A percentile compares a stretch with the other conserved stretches of the same genome.
Evolutionary conservation across 2,888 invertebrate genomes (phyloP).

Genomic region (Ctenicera cuprea): DNA sequence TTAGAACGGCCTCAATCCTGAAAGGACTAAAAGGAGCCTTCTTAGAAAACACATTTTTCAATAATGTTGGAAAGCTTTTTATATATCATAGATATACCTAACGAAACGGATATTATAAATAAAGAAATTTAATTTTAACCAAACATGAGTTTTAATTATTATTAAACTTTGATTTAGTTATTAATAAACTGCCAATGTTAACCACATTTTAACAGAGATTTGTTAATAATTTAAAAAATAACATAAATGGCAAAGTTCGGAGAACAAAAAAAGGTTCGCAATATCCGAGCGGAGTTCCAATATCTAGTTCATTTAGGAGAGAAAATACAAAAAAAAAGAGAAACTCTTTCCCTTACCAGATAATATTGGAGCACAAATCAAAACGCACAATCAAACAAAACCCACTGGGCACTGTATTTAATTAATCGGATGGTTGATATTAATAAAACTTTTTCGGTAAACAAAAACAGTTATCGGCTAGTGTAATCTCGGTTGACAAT

Average conservation of each 20-base stretch:
- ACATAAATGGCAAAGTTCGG: no score
- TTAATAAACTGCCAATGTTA: no score
- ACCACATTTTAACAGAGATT: no score
- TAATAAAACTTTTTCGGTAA: constrained; percentile 37
- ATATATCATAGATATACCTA: background rate
- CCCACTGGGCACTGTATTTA: constrained; percentile 40
- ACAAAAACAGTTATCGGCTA: constrained; percentile 26
- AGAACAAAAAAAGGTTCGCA: no score
- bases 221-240: no score
- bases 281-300: background rate
- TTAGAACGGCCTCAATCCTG: background rate
- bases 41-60: background rate
- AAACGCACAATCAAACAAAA: constrained; percentile 35
- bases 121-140: no score
- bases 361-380: background rate
- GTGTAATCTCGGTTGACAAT: constrained; percentile 35
- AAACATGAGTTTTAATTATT: no score
- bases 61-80: background rate
- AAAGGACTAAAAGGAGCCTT: constrained; percentile 9
- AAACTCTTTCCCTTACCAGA: constrained; percentile 22
- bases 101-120: no score
- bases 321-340: background rate
- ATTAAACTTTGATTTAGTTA: no score
- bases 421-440: constrained; percentile 20
- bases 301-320: background rate